Evolutionary conservation across 2,797 vertebrate species (phyloP).

Genomic region (Acipenser ruthenus): DNA sequence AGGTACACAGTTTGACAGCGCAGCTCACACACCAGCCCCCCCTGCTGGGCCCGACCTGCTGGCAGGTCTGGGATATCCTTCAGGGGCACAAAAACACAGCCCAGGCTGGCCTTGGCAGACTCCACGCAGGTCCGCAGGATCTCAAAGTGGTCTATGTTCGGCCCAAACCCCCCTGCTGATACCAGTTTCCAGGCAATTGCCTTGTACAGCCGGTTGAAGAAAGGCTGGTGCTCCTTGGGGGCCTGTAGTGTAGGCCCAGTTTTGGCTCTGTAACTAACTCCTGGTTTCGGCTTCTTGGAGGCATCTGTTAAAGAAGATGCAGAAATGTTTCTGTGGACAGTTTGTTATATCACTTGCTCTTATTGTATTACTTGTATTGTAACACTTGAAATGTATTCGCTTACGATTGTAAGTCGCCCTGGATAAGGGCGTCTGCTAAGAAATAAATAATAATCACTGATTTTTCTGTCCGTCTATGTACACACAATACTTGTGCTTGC

Average conservation of each 20-base stretch:
- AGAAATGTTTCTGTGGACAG: too few relatives aligned
- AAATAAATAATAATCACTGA: too few relatives aligned
- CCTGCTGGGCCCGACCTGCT: conserved; percentile 79
- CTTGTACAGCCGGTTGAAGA: conserved; percentile 96
- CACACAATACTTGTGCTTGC: too few relatives aligned
- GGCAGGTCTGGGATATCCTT: conserved; percentile 91
- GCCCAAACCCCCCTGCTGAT: conserved; percentile 86
- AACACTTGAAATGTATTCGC: too few relatives aligned
- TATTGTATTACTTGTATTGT: too few relatives aligned
- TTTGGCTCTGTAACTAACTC: conserved; percentile 9
- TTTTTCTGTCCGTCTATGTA: too few relatives aligned
- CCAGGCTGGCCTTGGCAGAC: conserved; percentile 81
- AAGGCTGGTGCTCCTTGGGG: conserved; percentile 79
- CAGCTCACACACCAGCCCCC: conserved; percentile 91
- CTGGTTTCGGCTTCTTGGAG: conserved; percentile 36
- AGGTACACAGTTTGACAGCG: conserved; percentile 88
- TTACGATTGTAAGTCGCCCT: too few relatives aligned
- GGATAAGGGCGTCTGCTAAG: too few relatives aligned
- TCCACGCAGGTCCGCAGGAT: conserved; percentile 82
- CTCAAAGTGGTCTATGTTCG: conserved; percentile 82
- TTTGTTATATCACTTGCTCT: too few relatives aligned
- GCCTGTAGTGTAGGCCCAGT: conserved; percentile 43
- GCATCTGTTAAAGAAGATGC: too few relatives aligned
- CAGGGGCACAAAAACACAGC: conserved; percentile 83
- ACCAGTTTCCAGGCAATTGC: conserved; percentile 94